Percentiles rank a stretch among this genome's conserved stretches.
phyloP scores from a whole-genome alignment of 1,140 invertebrate genomes.

The Drosophila takahashii region DNA sequence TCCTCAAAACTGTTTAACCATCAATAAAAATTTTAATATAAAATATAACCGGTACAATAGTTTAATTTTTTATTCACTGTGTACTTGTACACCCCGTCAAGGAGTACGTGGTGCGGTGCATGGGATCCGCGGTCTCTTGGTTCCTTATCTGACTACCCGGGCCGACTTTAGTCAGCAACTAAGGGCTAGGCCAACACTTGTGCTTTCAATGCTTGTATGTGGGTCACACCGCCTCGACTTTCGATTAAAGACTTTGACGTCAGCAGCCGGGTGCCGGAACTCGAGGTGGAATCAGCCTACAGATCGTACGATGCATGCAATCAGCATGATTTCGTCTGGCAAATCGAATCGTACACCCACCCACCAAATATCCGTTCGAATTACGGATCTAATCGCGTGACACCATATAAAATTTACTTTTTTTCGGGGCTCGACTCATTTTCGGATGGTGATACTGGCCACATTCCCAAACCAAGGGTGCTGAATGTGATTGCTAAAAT shows the following conservation, averaged over 20 bases:
- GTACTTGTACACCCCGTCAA: slow-evolving; percentile 8
- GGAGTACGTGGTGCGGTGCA: slow-evolving; percentile 65
- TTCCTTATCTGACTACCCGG: slow-evolving; percentile 44
- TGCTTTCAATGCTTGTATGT: slow-evolving; percentile 59
- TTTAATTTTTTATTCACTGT: background rate
- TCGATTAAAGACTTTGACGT: slow-evolving; percentile 71
- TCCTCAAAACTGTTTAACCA: no score
- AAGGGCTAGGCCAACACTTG: slow-evolving; percentile 51
- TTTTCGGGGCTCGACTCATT: slow-evolving; percentile 69
- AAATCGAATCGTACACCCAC: slow-evolving; percentile 3
- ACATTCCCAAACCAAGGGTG: background rate
- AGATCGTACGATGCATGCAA: slow-evolving; percentile 73
- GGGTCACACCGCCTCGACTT: slow-evolving; percentile 57
- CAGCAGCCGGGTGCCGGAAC: slow-evolving; percentile 60
- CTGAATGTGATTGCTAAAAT: slow-evolving; percentile 27
- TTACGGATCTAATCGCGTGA: slow-evolving; percentile 29
- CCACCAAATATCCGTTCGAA: slow-evolving; percentile 4
- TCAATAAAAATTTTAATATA: no score
- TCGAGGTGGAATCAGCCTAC: slow-evolving; percentile 19
- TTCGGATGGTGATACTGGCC: slow-evolving; percentile 41
- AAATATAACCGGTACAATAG: no score
- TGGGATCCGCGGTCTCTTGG: slow-evolving; percentile 25
- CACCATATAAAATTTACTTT: slow-evolving; percentile 35
- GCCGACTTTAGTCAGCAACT: slow-evolving; percentile 53
- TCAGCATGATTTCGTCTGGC: slow-evolving; percentile 29